Evolutionary conservation across 2,797 vertebrate genomes (phyloP), one percentile per base, ranked within the genome.

Genomic region (Sebastes wilsoni): DNA sequence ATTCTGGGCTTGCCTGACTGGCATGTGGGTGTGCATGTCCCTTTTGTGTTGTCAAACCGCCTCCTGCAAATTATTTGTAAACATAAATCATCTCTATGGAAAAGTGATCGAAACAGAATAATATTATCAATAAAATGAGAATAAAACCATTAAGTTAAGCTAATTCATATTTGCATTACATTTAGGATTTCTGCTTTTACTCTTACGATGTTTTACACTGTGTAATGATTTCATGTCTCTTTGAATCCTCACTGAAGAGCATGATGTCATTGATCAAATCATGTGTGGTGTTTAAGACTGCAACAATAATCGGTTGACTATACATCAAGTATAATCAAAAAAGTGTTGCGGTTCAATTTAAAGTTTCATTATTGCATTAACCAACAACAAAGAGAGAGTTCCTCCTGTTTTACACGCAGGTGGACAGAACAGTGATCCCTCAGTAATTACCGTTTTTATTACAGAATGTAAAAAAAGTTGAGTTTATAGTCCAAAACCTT

Each of bases 1-100:
- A 80, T 67, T 86, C 77, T 81, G 32, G 66, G 68, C 59, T 52
- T 58, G 54, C n/a, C 46, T 67, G 59, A 66, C 52, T 86, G 65
- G 32, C 30, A 13, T 69, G 49, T 61, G 66, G 11, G 56, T 28
- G 30, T 77, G 36, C 22, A 27, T 46, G 46, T 46, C 8, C 23
- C 46, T 52, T 81, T 75, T 64, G 30, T 72, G 25, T 66, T 74
- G 27, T 70, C 11, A 20, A 18, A 69, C 20, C 4, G 13, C 27
- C 20, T 36, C 36, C 27, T 80, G 20, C 23, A 34, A 52, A 65
- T 32, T 1, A 27, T 30, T 38, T 56, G 4, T 27, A n/a, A 72
- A 52, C 13, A 34, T 58, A 38, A 10, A n/a, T 59, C 16, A 55
- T 75, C 25, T 68, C 1, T 22, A 28, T 60, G 6, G 8, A 49